Conservation (phyloP, 2,113 vertebrate genomes). For the Emydocephalus ijimae region DNA sequence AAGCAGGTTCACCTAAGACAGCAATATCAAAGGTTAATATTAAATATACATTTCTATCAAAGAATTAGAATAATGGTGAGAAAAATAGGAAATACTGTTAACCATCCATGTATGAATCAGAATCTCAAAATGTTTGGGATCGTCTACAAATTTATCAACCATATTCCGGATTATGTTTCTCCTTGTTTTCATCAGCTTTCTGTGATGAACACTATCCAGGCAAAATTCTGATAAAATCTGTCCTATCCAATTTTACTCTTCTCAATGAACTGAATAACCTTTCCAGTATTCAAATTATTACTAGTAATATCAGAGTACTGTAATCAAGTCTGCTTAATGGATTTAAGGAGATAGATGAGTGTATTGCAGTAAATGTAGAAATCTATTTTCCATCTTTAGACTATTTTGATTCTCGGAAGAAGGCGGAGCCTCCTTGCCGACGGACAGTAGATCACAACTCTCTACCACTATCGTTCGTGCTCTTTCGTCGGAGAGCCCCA, state of each 20-base stretch:
- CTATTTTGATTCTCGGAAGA: neutral
- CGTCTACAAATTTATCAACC: neutral
- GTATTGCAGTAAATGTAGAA: neutral
- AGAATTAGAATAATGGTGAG: neutral
- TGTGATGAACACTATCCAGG: neutral
- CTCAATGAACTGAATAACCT: neutral
- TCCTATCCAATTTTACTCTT: too few relatives aligned
- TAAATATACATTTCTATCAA: neutral
- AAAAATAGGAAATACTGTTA: neutral
- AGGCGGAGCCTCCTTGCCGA: too few relatives aligned
- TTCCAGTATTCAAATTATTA: neutral
- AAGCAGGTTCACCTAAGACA: neutral
- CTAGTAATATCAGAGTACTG: neutral
- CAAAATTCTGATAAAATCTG: neutral
- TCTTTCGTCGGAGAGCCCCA: too few relatives aligned
- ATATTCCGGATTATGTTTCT: neutral
- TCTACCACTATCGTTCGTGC: too few relatives aligned
- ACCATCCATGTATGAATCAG: neutral
- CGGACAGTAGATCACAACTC: too few relatives aligned
- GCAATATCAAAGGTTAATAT: neutral
- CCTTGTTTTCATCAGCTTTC: neutral
- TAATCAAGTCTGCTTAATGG: neutral
- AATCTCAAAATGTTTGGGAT: neutral
- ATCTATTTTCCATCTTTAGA: neutral
- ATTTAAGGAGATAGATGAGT: neutral